phyloP scores from a whole-genome alignment of 2,113 vertebrate genomes.

The Solenodon paradoxus region DNA sequence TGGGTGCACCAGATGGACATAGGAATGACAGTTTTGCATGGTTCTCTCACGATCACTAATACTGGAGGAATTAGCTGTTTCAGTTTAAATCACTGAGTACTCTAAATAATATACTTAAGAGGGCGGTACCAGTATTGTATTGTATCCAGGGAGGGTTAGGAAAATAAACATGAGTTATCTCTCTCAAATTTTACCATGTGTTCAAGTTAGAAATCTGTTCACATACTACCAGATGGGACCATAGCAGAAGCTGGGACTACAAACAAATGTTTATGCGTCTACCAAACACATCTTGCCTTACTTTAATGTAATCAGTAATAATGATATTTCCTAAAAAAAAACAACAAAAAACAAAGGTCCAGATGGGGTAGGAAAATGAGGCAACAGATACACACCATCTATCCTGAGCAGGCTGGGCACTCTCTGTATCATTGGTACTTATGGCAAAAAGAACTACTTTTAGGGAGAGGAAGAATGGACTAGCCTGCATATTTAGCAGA shows the following conservation, averaged over 20 bases:
- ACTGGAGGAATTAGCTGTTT: neutral
- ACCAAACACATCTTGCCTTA: neutral
- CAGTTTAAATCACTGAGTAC: neutral
- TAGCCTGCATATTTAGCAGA: neutral
- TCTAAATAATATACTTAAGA: neutral
- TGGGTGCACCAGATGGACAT: neutral
- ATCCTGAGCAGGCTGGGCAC: neutral
- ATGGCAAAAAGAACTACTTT: neutral
- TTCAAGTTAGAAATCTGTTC: neutral
- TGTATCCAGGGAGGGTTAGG: neutral
- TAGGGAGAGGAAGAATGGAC: neutral
- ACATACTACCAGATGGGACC: neutral
- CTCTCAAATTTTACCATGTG: neutral
- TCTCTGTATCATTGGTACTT: neutral
- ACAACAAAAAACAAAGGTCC: neutral
- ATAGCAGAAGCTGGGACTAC: neutral
- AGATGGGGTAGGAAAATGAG: neutral
- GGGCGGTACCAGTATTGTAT: neutral
- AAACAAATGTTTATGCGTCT: neutral
- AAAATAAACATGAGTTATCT: neutral
- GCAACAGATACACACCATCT: neutral
- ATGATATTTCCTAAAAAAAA: neutral
- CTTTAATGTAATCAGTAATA: neutral
- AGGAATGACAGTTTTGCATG: neutral
- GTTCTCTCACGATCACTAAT: neutral